A percentile compares a stretch with the other conserved stretches of the same genome.
These are phyloP conservation scores for Spodoptera frugiperda DNA, from an alignment of 1,140 invertebrate genomes.

Conservation along the genomic window DNA sequence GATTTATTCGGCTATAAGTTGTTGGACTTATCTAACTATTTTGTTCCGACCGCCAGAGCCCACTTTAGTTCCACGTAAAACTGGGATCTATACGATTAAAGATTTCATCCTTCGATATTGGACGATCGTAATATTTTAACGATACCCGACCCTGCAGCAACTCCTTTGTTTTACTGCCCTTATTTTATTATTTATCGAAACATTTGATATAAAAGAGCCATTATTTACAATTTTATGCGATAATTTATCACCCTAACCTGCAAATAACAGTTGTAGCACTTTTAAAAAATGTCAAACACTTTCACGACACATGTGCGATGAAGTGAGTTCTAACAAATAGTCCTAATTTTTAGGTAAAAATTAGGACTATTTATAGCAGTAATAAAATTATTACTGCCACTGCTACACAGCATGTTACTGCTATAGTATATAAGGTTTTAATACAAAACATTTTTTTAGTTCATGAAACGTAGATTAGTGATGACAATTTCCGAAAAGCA, in stretches of 20 bases:
- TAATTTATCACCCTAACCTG: conserved; percentile 62
- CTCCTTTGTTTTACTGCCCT: conserved; percentile 76
- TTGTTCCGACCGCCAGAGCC: conserved; percentile 54
- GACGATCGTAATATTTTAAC: conserved; percentile 82
- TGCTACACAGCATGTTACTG: no score
- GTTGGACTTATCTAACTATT: conserved; percentile 61
- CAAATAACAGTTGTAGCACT: conserved; percentile 51
- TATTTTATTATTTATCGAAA: conserved; percentile 81
- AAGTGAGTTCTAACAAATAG: not conserved
- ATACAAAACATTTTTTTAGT: no score
- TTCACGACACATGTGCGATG: not conserved
- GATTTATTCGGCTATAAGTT: conserved; percentile 62
- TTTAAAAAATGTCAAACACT: conserved; percentile 26
- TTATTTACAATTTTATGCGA: conserved; percentile 67
- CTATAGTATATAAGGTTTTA: no score
- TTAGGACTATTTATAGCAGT: no score
- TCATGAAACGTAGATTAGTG: no score
- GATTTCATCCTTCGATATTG: conserved; percentile 79
- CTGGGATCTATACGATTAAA: conserved; percentile 73
- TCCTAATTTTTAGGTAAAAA: not conserved
- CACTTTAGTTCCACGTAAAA: conserved; percentile 66
- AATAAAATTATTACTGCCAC: no score
- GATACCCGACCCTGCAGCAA: conserved; percentile 63
- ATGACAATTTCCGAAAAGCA: no score
- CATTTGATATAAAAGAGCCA: conserved; percentile 71